These are phyloP conservation scores for Andricus quercusramuli DNA, from an alignment of 2,888 invertebrate genomes.

Conservation along the genomic window DNA sequence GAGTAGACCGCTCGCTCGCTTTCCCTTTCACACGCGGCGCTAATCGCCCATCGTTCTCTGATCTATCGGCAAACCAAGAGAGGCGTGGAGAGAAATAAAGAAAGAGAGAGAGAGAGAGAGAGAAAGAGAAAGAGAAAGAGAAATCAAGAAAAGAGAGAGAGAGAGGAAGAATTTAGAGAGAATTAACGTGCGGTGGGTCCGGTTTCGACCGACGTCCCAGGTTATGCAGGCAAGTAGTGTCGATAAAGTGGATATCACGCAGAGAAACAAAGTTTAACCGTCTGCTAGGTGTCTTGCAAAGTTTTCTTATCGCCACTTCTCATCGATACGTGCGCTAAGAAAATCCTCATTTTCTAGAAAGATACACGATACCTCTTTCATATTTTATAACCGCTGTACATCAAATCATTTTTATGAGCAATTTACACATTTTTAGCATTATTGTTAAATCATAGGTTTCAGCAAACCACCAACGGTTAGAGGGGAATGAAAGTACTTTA, in stretches of 20 bases:
- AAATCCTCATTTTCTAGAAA: constrained; percentile 39
- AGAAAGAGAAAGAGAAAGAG: constrained; percentile 31
- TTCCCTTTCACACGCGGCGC: constrained; percentile 77
- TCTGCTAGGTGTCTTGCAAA: constrained; percentile 39
- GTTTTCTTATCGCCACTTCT: constrained; percentile 38
- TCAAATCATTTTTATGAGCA: constrained; percentile 31
- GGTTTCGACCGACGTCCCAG: constrained; percentile 51
- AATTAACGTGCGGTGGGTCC: constrained; percentile 55
- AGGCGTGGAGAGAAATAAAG: constrained; percentile 55
- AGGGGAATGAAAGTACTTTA: not conserved
- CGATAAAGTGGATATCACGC: constrained; percentile 19
- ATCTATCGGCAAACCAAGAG: constrained; percentile 66
- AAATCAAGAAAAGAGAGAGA: constrained; percentile 47
- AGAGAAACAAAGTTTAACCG: constrained; percentile 31
- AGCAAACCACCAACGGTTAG: not conserved
- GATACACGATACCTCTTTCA: constrained; percentile 40
- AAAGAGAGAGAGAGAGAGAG: constrained; percentile 43
- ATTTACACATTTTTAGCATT: constrained; percentile 17
- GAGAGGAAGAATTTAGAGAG: constrained; percentile 52
- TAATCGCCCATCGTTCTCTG: constrained; percentile 75
- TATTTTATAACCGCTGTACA: constrained; percentile 10
- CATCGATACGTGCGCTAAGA: constrained; percentile 35
- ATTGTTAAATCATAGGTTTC: constrained; percentile 8
- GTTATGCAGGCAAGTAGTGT: constrained; percentile 41
- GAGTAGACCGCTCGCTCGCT: constrained; percentile 69